A percentile compares a stretch with the other conserved stretches of the same genome.
These are phyloP conservation scores for Micropoecilia bifurca DNA, from an alignment of 2,797 vertebrate species.

Conservation along the genomic window DNA sequence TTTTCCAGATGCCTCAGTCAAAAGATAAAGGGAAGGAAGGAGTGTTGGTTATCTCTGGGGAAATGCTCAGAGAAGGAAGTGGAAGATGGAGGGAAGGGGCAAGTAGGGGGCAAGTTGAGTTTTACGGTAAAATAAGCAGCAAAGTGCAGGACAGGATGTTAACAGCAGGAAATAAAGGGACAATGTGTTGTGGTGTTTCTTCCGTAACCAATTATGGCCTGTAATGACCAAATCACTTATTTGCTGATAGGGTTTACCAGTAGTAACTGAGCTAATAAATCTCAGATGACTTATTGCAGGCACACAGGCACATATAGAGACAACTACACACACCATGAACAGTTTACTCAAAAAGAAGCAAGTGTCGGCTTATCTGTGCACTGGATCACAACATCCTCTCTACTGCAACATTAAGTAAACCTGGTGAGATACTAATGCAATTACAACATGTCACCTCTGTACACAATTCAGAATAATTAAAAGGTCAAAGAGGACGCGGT, in stretches of 20 bases:
- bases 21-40: slow-evolving; percentile 66
- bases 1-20: slow-evolving; percentile 69
- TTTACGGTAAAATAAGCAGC: slow-evolving; percentile 27
- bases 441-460: slow-evolving; percentile 61
- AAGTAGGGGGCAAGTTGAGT: slow-evolving; percentile 58
- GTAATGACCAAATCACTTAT: slow-evolving; percentile 75
- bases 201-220: slow-evolving; percentile 70
- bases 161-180: slow-evolving; percentile 40
- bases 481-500: slow-evolving; percentile 73
- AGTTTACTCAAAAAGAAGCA: slow-evolving; percentile 39
- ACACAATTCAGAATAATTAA: slow-evolving; percentile 78
- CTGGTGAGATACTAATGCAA: slow-evolving; percentile 74
- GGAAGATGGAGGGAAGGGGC: slow-evolving; percentile 50
- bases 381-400: slow-evolving; percentile 48
- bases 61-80: slow-evolving; percentile 49
- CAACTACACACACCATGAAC: slow-evolving; percentile 23
- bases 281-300: slow-evolving; percentile 59
- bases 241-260: slow-evolving; percentile 71
- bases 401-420: slow-evolving; percentile 65
- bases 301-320: slow-evolving; percentile 21
- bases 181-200: slow-evolving; percentile 56
- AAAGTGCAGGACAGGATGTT: slow-evolving; percentile 36
- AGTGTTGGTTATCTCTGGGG: slow-evolving; percentile 54
- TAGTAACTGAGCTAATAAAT: slow-evolving; percentile 70
- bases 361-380: slow-evolving; percentile 38